These are phyloP conservation scores for Drosophila aldrichi DNA, from an alignment of 2,888 invertebrate species.

Conservation along the genomic window DNA sequence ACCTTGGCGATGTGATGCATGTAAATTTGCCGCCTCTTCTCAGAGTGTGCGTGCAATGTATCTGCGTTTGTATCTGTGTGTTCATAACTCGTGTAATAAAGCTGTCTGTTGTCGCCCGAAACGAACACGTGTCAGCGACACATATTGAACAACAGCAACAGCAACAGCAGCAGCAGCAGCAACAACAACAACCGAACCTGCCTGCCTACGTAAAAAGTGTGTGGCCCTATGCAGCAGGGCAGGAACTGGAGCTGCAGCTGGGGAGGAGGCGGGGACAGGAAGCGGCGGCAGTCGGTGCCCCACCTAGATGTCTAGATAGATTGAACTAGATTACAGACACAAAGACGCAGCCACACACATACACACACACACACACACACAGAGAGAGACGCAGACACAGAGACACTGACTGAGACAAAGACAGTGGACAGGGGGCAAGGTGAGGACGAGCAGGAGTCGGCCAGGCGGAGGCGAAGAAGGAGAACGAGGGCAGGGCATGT, in stretches of 20 bases:
- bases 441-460: no score
- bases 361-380: background rate
- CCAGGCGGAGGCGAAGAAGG: background rate
- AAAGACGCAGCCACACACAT: slow-evolving; percentile 7
- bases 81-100: slow-evolving; percentile 65
- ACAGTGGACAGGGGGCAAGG: background rate
- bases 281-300: slow-evolving; percentile 33
- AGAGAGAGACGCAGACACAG: background rate
- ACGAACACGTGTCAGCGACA: slow-evolving; percentile 77
- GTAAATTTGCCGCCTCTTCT: slow-evolving; percentile 30
- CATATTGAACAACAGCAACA: slow-evolving; percentile 50
- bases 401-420: background rate
- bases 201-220: slow-evolving; percentile 49
- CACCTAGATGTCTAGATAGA: slow-evolving; percentile 73
- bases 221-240: slow-evolving; percentile 11
- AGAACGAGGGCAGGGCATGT: background rate
- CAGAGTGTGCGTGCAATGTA: slow-evolving; percentile 7
- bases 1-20: slow-evolving; percentile 29
- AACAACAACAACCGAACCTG: slow-evolving; percentile 12
- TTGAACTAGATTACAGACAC: slow-evolving; percentile 64
- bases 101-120: slow-evolving; percentile 65
- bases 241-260: slow-evolving; percentile 14
- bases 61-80: slow-evolving; percentile 37
- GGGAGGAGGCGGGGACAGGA: background rate
- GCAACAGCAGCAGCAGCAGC: slow-evolving; percentile 15